Conservation (phyloP, 2,888 invertebrate species). For the Acanthosepion esculentum region DNA sequence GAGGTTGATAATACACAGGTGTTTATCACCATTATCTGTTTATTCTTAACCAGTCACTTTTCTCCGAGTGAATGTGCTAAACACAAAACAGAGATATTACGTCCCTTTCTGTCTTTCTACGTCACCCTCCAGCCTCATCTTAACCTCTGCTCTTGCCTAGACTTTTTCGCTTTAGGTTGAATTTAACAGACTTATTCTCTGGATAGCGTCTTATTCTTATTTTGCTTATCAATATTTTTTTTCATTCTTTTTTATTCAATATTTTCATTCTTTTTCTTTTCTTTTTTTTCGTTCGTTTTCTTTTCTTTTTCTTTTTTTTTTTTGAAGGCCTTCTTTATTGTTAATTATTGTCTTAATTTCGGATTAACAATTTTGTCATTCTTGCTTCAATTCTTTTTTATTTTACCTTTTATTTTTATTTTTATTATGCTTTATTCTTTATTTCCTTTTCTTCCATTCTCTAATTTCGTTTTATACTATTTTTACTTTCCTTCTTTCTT, state of each 20-base stretch:
- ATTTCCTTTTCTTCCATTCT: not conserved
- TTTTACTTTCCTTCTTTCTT: not conserved
- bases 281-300: not conserved
- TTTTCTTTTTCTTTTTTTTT: not conserved
- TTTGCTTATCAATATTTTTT: not conserved
- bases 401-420: not conserved
- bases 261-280: not conserved
- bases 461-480: not conserved
- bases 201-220: not conserved
- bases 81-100: constrained; percentile 33
- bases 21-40: constrained; percentile 8
- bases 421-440: too few species aligned
- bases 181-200: not conserved
- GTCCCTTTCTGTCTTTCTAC: not conserved
- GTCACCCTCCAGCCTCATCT: not conserved
- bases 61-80: not conserved
- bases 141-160: not conserved
- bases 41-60: not conserved
- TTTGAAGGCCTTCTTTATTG: not conserved
- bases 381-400: not conserved
- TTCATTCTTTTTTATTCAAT: not conserved
- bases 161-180: not conserved
- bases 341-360: not conserved
- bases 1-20: not conserved
- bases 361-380: not conserved